Percentiles rank a stretch among this genome's conserved stretches.
phyloP scores from a whole-genome alignment of 2,888 invertebrate genomes.

The Leptinotarsa tumamoca region DNA sequence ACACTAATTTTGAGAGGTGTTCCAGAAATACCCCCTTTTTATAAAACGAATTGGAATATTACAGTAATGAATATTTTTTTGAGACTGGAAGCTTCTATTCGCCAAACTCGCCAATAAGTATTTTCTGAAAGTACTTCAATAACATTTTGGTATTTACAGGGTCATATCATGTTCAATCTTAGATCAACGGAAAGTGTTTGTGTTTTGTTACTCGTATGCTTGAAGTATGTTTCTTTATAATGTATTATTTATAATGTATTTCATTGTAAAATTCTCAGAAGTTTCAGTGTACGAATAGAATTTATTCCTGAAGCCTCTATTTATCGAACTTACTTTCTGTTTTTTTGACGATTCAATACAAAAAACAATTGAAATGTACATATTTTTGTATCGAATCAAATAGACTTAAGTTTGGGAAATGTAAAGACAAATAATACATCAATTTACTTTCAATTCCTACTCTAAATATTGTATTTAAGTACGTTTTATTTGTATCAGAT shows the following conservation, averaged over 20 bases:
- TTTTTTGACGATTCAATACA: neutral
- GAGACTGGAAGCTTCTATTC: too few species aligned
- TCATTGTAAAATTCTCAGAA: conserved; percentile 16
- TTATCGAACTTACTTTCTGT: too few species aligned
- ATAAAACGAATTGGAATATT: too few species aligned
- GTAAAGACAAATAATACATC: conserved; percentile 12
- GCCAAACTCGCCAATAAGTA: too few species aligned
- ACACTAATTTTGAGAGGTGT: too few species aligned
- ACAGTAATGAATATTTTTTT: too few species aligned
- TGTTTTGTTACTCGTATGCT: neutral
- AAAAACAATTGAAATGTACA: neutral
- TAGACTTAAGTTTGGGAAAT: neutral
- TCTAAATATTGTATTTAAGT: conserved; percentile 8
- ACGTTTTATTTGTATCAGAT: conserved; percentile 11
- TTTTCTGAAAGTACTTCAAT: too few species aligned
- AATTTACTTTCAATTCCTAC: neutral
- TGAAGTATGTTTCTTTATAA: neutral
- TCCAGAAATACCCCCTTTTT: too few species aligned
- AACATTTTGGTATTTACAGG: too few species aligned
- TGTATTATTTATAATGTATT: neutral
- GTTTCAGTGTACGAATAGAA: conserved; percentile 15
- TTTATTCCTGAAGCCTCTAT: neutral
- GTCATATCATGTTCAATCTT: neutral
- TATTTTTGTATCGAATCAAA: conserved; percentile 1
- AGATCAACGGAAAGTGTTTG: neutral